Percentiles rank a stretch among this genome's conserved stretches.
Evolutionary conservation across 64 coral and sea anemone species (phyloP).

Genomic region (Astreopora myriophthalma): DNA sequence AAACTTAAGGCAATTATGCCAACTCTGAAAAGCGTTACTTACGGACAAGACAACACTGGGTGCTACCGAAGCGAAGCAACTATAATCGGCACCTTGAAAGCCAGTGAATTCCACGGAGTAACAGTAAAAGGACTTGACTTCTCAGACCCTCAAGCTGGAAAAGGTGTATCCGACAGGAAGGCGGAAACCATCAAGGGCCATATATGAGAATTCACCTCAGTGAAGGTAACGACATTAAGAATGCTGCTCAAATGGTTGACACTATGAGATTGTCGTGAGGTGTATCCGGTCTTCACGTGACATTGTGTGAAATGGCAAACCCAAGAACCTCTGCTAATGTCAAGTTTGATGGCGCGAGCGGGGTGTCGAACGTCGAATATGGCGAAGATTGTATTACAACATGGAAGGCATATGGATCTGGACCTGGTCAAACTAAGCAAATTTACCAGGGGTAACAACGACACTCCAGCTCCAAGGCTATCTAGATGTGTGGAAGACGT

Average conservation of each 20-base stretch:
- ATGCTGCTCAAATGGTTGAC: background rate
- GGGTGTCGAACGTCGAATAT: background rate
- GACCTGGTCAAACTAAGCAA: background rate
- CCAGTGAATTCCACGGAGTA: slow-evolving; percentile 10
- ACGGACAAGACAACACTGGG: slow-evolving; percentile 42
- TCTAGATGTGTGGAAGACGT: background rate
- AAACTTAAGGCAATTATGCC: slow-evolving; percentile 50
- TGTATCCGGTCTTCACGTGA: too few species aligned
- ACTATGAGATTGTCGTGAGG: background rate
- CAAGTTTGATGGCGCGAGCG: background rate
- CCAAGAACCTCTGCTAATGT: background rate
- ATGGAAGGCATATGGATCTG: background rate
- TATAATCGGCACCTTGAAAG: slow-evolving; percentile 1
- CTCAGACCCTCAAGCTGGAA: slow-evolving; percentile 40
- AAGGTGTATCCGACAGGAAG: slow-evolving; percentile 44
- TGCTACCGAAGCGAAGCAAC: slow-evolving; percentile 18
- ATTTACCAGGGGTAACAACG: background rate
- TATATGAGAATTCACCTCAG: background rate
- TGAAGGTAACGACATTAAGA: background rate
- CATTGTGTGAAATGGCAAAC: background rate
- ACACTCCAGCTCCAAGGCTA: background rate
- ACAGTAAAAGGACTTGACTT: slow-evolving; percentile 41
- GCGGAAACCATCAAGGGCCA: slow-evolving; percentile 26
- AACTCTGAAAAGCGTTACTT: slow-evolving; percentile 1
- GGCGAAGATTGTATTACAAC: background rate